Evolutionary conservation across 2,888 invertebrate genomes (phyloP), one percentile per base, ranked within the genome.

Genomic region (Tipula helvola): DNA sequence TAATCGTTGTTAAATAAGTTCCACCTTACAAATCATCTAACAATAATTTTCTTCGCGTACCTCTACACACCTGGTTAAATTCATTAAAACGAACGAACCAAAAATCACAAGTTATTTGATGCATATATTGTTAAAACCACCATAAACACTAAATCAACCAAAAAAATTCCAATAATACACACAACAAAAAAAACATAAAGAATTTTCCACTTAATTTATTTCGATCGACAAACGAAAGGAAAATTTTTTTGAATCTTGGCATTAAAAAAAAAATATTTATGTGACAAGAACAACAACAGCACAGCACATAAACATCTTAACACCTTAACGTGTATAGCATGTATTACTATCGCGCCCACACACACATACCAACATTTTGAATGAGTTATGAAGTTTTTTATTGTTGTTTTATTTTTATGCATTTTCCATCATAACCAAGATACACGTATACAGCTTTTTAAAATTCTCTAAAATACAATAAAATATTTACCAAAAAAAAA

Each of bases 221-320:
- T 71, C 71, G 71, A 71, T 71, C 71, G 71, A 28, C 71, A 28
- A 71, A 71, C 71, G 71, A 71, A 71, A 71, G 71, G 71, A 71
- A 71, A 71, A 28, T 71, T 71, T 71, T 71, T 28, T 28, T 28
- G 71, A 71, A 71, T 71, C 71, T 28, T 28, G 71, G 71, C 71
- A 71, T 71, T 71, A 71, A 71, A 71, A n/a, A 57, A 71, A 71
- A 71, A 71, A 71, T 71, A 71, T 71, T 71, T 71, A 71, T 71
- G 71, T 71, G 71, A 71, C 71, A 71, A 71, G 28, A 71, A 71
- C 28, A 71, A 71, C 71, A 71, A 28, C 28, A 28, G 71, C 28
- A 28, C 71, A 18, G 71, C 71, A 71, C 71, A 71, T 71, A 71
- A 71, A 71, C 71, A 71, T 71, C 71, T 71, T 71, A 71, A 71